Evolutionary conservation across 2,888 invertebrate species (phyloP).

Genomic region (Acrocyrtus sp.): DNA sequence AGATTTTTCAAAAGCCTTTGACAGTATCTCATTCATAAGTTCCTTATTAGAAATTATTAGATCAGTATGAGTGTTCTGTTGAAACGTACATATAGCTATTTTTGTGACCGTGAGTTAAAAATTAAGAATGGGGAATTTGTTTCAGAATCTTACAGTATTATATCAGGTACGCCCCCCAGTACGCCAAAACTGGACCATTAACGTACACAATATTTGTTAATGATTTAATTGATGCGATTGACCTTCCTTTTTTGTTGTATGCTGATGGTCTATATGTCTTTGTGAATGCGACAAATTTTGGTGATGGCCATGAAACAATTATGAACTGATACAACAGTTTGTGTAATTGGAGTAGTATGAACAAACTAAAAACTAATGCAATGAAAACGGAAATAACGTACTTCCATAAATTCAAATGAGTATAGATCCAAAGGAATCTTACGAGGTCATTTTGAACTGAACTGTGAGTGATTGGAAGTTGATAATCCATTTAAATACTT

Average conservation of each 20-base stretch:
- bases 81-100: constrained; percentile 11
- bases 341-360: not conserved
- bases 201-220: not conserved
- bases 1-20: constrained; percentile 36
- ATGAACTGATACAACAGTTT: not conserved
- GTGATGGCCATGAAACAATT: not conserved
- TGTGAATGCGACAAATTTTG: no score
- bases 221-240: not conserved
- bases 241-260: not conserved
- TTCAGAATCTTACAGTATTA: constrained; percentile 5
- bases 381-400: not conserved
- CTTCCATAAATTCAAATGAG: not conserved
- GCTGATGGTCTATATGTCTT: constrained; percentile 13
- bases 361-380: not conserved
- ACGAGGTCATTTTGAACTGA: not conserved
- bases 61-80: not conserved
- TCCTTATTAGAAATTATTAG: constrained; percentile 13
- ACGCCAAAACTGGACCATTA: not conserved
- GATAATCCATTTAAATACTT: no score
- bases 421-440: not conserved
- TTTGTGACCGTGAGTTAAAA: not conserved
- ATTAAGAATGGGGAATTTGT: constrained; percentile 2
- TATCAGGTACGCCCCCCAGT: constrained; percentile 12
- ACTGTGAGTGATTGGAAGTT: no score
- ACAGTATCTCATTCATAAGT: constrained; percentile 5